Evolutionary conservation across 2,797 vertebrate species (phyloP).

Genomic region (Steatocranus sp.): DNA sequence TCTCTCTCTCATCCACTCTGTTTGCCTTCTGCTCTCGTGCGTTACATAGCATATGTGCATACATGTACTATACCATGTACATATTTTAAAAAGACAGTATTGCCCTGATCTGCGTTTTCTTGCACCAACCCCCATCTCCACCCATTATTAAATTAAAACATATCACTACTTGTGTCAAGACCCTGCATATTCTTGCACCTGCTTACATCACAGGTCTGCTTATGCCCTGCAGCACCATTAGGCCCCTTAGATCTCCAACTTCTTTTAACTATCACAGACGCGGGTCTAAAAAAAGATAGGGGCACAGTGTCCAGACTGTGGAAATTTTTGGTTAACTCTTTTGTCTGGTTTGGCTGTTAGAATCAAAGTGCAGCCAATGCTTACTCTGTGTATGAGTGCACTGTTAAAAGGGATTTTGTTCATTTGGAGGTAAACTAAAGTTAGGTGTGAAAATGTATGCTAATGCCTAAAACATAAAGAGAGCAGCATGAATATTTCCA

Average conservation of each 20-base stretch:
- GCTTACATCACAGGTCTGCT: constrained; percentile 47
- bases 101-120: background rate
- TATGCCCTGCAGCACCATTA: background rate
- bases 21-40: background rate
- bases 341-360: background rate
- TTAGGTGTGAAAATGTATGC: constrained; percentile 42
- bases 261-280: background rate
- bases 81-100: background rate
- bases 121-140: constrained; percentile 9
- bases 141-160: background rate
- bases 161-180: background rate
- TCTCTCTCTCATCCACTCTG: background rate
- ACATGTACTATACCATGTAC: background rate
- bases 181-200: constrained; percentile 28
- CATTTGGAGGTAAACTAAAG: background rate
- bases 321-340: background rate
- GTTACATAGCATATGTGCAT: background rate
- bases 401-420: background rate
- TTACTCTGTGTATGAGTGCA: background rate
- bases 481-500: constrained; percentile 23
- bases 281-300: background rate
- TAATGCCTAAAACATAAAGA: constrained; percentile 4
- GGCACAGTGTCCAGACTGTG: background rate
- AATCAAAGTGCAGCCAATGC: background rate
- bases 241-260: background rate